phyloP scores from a whole-genome alignment of 2,113 vertebrate species.

The Colinus virginianus region DNA sequence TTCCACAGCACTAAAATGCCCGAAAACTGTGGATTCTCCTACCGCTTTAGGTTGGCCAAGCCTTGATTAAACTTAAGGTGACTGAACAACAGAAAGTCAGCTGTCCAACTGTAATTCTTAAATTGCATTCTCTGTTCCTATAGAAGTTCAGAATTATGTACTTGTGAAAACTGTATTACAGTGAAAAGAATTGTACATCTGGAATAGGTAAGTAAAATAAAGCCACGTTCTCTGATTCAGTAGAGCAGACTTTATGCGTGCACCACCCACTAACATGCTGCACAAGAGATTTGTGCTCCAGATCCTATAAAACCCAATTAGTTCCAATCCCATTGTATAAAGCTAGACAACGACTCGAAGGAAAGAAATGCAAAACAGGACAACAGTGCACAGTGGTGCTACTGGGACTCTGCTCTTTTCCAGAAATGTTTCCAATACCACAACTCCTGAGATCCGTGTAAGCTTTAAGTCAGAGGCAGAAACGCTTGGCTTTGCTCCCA shows the following conservation, averaged over 20 bases:
- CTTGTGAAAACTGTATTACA: background rate
- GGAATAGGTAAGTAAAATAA: background rate
- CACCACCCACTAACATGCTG: background rate
- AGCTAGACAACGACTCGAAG: background rate
- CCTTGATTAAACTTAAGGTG: background rate
- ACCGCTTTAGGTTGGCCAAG: background rate
- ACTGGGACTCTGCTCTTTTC: background rate
- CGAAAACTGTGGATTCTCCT: background rate
- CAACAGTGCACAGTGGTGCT: background rate
- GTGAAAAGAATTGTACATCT: background rate
- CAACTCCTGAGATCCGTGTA: background rate
- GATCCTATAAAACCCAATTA: background rate
- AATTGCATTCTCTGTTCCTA: background rate
- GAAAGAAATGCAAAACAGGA: background rate
- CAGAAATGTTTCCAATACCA: background rate
- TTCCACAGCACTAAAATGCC: background rate
- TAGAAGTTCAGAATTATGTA: background rate
- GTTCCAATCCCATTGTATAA: background rate
- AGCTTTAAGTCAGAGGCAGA: background rate
- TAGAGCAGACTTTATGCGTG: fast-evolving
- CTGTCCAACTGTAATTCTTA: background rate
- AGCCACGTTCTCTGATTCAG: background rate
- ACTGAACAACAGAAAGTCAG: background rate
- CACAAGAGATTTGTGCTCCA: background rate
- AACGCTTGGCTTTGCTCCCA: constrained; percentile 16